phyloP scores from a whole-genome alignment of 2,113 vertebrate species.

The Toxotes chatareus region DNA sequence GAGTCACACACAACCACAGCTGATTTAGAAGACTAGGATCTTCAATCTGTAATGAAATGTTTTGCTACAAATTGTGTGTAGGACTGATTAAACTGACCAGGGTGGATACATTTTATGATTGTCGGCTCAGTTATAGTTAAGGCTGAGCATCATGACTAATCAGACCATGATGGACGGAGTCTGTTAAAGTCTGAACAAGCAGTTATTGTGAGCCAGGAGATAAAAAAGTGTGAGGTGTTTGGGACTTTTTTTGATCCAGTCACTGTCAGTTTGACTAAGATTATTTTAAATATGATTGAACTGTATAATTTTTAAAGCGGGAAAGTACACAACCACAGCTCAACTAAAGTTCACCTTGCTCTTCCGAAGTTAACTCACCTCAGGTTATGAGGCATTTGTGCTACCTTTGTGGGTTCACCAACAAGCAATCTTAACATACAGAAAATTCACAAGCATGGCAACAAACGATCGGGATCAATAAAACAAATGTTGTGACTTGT shows the following conservation, averaged over 20 bases:
- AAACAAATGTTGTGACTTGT: not conserved
- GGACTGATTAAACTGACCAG: not conserved
- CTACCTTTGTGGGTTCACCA: too few relatives aligned
- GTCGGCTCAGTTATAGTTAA: not conserved
- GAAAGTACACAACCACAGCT: not conserved
- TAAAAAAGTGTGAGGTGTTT: not conserved
- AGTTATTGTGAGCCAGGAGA: not conserved
- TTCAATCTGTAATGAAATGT: not conserved
- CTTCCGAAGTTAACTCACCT: not conserved
- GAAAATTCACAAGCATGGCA: too few relatives aligned
- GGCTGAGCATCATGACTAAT: not conserved
- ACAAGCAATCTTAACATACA: too few relatives aligned
- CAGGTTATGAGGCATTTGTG: too few relatives aligned
- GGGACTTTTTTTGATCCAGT: not conserved
- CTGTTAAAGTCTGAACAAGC: not conserved
- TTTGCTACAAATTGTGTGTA: not conserved
- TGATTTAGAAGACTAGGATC: not conserved
- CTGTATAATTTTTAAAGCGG: too few relatives aligned
- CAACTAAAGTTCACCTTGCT: not conserved
- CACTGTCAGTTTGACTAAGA: not conserved
- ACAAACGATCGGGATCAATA: too few relatives aligned
- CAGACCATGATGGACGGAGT: too few relatives aligned
- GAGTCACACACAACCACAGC: not conserved
- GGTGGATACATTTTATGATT: not conserved
- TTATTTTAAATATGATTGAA: not conserved